Evolutionary conservation across 2,888 invertebrate genomes (phyloP).

Genomic region (Eupithecia inturbata): DNA sequence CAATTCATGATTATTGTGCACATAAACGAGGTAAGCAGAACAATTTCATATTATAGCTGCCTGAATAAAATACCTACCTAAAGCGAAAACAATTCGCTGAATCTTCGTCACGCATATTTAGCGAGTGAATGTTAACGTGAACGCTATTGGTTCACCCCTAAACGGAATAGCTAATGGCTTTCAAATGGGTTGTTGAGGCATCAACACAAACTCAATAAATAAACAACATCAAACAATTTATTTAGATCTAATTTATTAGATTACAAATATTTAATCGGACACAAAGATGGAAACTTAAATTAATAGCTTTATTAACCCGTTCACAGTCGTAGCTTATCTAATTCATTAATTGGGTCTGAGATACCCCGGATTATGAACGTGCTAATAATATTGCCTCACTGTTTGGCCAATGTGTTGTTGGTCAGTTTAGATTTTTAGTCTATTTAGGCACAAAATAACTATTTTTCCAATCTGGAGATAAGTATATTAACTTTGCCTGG

Average conservation of each 20-base stretch:
- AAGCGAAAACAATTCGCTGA: background rate
- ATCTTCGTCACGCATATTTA: background rate
- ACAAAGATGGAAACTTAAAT: constrained; percentile 6
- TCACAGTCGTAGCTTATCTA: background rate
- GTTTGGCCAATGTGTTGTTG: background rate
- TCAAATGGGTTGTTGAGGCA: constrained; percentile 13
- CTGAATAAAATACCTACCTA: background rate
- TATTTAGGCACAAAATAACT: background rate
- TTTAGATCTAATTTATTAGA: constrained; percentile 31
- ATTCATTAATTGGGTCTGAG: background rate
- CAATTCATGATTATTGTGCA: background rate
- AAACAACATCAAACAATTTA: constrained; percentile 28
- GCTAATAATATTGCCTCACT: background rate
- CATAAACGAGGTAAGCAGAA: background rate
- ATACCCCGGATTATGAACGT: background rate
- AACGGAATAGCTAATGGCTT: constrained; percentile 29
- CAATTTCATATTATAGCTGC: too few relatives aligned
- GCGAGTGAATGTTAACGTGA: constrained; percentile 2
- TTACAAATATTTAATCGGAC: constrained; percentile 44
- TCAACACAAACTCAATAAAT: constrained; percentile 38
- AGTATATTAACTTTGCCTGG: too few relatives aligned
- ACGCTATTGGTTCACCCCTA: constrained; percentile 12
- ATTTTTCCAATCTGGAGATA: background rate
- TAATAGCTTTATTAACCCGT: constrained; percentile 1
- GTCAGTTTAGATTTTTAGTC: background rate